phyloP scores from a whole-genome alignment of 1,140 invertebrate species.

The Helicoverpa armigera region DNA sequence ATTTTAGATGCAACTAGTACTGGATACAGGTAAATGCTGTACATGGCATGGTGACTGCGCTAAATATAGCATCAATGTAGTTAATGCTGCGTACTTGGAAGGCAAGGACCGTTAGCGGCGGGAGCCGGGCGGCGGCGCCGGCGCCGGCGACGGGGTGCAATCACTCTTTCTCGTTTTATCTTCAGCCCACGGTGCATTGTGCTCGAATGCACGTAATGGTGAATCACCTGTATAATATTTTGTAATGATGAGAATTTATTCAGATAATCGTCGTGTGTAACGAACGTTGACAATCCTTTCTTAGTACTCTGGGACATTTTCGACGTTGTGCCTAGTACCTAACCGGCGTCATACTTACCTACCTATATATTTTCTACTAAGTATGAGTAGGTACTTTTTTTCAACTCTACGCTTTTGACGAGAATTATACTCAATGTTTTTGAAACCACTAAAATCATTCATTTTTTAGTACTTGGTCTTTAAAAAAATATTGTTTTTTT shows the following conservation, averaged over 20 bases:
- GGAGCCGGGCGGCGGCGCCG: conserved; percentile 75
- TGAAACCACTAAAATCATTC: no score
- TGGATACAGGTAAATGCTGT: conserved; percentile 15
- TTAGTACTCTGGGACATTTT: not conserved
- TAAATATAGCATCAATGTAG: conserved; percentile 71
- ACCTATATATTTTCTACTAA: no score
- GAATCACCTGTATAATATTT: conserved; percentile 38
- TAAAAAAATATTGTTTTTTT: no score
- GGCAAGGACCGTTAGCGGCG: conserved; percentile 72
- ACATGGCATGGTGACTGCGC: conserved; percentile 61
- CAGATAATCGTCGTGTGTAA: conserved; percentile 12
- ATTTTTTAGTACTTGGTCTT: no score
- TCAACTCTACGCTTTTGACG: no score
- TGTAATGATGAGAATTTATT: conserved; percentile 30
- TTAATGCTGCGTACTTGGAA: conserved; percentile 78
- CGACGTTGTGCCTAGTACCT: not conserved
- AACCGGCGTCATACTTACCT: no score
- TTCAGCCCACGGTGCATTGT: conserved; percentile 21
- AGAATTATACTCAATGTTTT: no score
- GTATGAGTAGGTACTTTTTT: no score
- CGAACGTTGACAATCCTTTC: conserved; percentile 11
- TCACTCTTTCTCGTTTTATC: conserved; percentile 41
- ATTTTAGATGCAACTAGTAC: conserved; percentile 29
- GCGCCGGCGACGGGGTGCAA: conserved; percentile 46
- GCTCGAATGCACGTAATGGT: conserved; percentile 59